Evolutionary conservation across 2,888 invertebrate species (phyloP).

Genomic region (Andrena trimmerana): DNA sequence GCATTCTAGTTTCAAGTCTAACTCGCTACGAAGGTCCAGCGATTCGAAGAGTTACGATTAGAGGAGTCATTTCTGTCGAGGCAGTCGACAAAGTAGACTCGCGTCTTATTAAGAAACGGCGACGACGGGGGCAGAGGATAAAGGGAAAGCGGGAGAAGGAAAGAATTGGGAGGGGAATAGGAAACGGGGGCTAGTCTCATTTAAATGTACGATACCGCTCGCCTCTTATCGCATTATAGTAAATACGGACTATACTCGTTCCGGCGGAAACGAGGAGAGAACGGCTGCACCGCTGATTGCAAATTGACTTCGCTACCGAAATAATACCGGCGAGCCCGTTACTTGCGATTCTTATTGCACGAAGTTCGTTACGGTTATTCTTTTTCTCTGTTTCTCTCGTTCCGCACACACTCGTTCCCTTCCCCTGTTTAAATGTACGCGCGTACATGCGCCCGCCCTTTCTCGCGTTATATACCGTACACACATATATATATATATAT

Average conservation of each 20-base stretch:
- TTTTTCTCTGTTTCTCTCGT: conserved; percentile 57
- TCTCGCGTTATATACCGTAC: conserved; percentile 34
- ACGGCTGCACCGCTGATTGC: conserved; percentile 78
- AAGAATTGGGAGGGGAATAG: conserved; percentile 4
- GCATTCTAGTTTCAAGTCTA: too few species aligned
- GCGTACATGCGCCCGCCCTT: conserved; percentile 26
- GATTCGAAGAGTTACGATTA: not conserved
- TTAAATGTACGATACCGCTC: conserved; percentile 80
- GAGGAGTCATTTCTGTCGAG: conserved; percentile 11
- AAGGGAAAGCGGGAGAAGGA: conserved; percentile 8
- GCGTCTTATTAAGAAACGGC: conserved; percentile 30
- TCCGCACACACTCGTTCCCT: conserved; percentile 15
- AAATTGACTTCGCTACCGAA: conserved; percentile 81
- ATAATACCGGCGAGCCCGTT: conserved; percentile 70
- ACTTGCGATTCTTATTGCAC: conserved; percentile 73
- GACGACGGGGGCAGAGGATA: not conserved
- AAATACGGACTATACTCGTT: conserved; percentile 76
- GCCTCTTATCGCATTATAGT: conserved; percentile 82
- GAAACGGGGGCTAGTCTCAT: conserved; percentile 68
- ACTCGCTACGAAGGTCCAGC: not conserved
- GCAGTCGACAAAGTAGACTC: conserved; percentile 1
- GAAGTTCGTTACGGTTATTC: conserved; percentile 73
- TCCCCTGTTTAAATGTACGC: conserved; percentile 50
- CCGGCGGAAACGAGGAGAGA: conserved; percentile 60
- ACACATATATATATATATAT: not conserved